Evolutionary conservation across 2,888 invertebrate species (phyloP).

Genomic region (Hydraecia micacea): DNA sequence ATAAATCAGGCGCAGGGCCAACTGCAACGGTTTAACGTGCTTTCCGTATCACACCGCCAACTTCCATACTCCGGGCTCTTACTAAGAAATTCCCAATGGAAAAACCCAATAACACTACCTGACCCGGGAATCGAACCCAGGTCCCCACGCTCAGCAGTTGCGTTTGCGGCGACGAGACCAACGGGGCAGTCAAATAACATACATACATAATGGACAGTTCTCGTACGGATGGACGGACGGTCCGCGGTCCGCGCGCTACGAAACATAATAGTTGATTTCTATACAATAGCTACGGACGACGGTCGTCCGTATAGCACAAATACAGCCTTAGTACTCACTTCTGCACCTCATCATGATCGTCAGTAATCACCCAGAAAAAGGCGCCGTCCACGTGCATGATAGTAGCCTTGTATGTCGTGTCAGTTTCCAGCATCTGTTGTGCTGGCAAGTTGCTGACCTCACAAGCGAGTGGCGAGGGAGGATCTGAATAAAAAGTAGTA

Average conservation of each 20-base stretch:
- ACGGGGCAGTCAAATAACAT: no score
- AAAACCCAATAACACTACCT: no score
- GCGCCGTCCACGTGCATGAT: constrained; percentile 79
- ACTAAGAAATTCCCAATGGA: no score
- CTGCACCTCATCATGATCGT: constrained; percentile 69
- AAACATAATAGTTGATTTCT: not conserved
- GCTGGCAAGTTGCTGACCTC: constrained; percentile 76
- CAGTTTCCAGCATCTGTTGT: constrained; percentile 77
- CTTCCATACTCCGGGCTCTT: no score
- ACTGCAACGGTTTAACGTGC: no score
- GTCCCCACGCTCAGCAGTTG: no score
- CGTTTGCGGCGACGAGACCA: no score
- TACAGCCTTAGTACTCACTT: constrained; percentile 66
- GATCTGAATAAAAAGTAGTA: constrained; percentile 25
- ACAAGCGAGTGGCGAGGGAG: not conserved
- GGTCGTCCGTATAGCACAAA: not conserved
- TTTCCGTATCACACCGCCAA: no score
- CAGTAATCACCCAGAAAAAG: constrained; percentile 81
- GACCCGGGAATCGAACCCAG: no score
- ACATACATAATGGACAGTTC: not conserved
- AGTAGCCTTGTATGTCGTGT: constrained; percentile 75
- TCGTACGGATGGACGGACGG: not conserved
- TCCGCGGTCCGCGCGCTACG: not conserved
- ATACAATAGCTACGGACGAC: not conserved
- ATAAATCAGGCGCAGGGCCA: no score